phyloP scores from a whole-genome alignment of 2,888 invertebrate species.

The Leucophora obtusa region DNA sequence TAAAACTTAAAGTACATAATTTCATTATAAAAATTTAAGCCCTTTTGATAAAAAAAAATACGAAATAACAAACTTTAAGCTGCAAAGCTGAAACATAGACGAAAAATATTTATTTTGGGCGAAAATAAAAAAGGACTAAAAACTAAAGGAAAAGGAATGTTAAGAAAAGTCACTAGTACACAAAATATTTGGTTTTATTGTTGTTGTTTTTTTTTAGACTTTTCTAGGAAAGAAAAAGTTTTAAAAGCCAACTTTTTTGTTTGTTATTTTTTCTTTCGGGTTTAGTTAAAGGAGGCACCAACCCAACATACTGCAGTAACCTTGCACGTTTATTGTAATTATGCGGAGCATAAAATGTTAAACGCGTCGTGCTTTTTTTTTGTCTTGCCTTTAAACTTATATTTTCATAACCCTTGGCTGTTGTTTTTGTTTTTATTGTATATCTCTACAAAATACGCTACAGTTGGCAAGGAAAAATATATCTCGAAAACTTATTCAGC shows the following conservation, averaged over 20 bases:
- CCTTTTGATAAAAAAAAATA: slow-evolving; percentile 11
- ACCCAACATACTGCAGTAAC: slow-evolving; percentile 54
- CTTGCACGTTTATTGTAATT: slow-evolving; percentile 55
- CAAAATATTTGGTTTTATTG: slow-evolving; percentile 16
- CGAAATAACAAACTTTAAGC: slow-evolving; percentile 17
- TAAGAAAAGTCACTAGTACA: slow-evolving; percentile 6
- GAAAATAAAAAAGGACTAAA: slow-evolving; percentile 10
- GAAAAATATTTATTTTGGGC: not conserved
- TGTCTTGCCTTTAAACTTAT: slow-evolving; percentile 2
- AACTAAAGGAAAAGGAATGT: not conserved
- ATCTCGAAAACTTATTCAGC: too few species aligned
- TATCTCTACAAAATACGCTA: not conserved
- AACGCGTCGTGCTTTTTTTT: slow-evolving; percentile 30
- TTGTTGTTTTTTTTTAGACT: slow-evolving; percentile 26
- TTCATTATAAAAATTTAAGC: slow-evolving; percentile 50
- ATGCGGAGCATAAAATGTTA: slow-evolving; percentile 54
- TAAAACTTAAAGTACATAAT: slow-evolving; percentile 50
- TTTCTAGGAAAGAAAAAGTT: slow-evolving; percentile 1
- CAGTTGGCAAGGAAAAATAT: not conserved
- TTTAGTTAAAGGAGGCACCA: not conserved
- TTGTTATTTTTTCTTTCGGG: not conserved
- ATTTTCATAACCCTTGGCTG: not conserved
- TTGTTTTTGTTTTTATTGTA: slow-evolving; percentile 24
- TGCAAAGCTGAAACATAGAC: slow-evolving; percentile 12
- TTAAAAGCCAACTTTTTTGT: slow-evolving; percentile 21